A percentile compares a stretch with the other conserved stretches of the same genome.
phyloP scores from a whole-genome alignment of 2,797 vertebrate genomes.

The Toxotes lorentzi region DNA sequence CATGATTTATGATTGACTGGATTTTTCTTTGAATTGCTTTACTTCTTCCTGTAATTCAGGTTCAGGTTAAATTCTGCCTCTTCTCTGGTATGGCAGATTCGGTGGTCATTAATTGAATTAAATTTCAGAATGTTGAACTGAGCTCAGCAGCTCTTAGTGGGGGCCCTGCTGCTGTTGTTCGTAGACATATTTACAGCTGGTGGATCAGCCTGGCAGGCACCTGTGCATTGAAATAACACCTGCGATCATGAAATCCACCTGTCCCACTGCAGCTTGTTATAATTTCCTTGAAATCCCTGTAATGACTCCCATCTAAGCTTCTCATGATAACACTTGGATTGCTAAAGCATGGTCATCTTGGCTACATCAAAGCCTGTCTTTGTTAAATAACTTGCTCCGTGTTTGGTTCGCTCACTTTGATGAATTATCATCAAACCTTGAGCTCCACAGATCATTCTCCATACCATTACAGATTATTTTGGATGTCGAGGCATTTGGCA shows the following conservation, averaged over 20 bases:
- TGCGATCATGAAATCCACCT: conserved; percentile 70
- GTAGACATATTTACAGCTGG: conserved; percentile 12
- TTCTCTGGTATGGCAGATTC: conserved; percentile 1
- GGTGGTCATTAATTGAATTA: conserved; percentile 7
- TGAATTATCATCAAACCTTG: conserved; percentile 75
- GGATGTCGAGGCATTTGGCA: conserved; percentile 64
- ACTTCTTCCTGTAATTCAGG: conserved; percentile 16
- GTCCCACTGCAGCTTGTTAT: conserved; percentile 45
- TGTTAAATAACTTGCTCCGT: conserved; percentile 61
- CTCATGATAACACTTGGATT: conserved; percentile 78
- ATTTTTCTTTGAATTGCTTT: conserved; percentile 46
- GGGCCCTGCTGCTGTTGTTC: background rate
- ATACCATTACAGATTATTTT: conserved; percentile 61
- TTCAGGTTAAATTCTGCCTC: conserved; percentile 30
- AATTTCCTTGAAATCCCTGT: conserved; percentile 53
- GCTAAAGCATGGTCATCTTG: conserved; percentile 78
- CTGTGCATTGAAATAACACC: conserved; percentile 53
- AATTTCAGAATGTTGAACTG: conserved; percentile 10
- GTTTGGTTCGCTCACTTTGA: conserved; percentile 67
- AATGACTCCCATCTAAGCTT: conserved; percentile 67
- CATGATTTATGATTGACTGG: conserved; percentile 33
- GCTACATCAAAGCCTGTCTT: conserved; percentile 79
- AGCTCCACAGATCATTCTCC: conserved; percentile 60
- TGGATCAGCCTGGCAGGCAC: conserved; percentile 19
- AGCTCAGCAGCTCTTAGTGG: background rate